Evolutionary conservation across 2,113 vertebrate species (phyloP).

Genomic region (Gymnogyps californianus): DNA sequence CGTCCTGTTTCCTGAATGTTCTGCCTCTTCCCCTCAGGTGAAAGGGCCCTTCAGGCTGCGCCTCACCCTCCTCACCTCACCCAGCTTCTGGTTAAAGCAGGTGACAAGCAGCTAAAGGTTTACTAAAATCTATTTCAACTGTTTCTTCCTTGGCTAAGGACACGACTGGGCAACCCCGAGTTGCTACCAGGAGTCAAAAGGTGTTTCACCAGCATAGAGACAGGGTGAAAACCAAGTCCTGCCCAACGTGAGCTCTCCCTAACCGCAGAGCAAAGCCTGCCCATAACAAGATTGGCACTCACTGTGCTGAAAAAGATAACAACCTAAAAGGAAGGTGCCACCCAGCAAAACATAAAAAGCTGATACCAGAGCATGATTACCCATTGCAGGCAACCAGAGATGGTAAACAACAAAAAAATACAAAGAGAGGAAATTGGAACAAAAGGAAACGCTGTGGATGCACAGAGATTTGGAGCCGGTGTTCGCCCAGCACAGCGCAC

Average conservation of each 20-base stretch:
- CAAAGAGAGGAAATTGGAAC: background rate
- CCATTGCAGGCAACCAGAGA: background rate
- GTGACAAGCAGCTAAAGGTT: background rate
- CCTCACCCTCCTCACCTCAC: background rate
- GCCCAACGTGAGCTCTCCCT: accelerated
- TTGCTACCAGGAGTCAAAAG: background rate
- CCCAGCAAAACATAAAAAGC: background rate
- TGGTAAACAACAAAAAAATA: background rate
- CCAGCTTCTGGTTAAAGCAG: accelerated
- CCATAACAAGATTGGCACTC: background rate
- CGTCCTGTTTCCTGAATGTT: accelerated
- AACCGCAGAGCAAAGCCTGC: background rate
- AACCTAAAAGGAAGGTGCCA: background rate
- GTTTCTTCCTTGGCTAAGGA: background rate
- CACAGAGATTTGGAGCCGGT: background rate
- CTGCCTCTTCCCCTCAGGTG: accelerated
- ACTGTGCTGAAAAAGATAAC: background rate
- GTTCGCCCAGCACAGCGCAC: background rate
- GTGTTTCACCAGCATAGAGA: accelerated
- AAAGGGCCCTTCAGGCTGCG: background rate
- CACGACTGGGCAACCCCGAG: background rate
- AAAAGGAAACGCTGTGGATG: background rate
- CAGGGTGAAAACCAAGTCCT: background rate
- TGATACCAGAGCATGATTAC: background rate
- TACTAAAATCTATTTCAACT: background rate